Conservation (phyloP, 2,113 vertebrate genomes). For the Pygoscelis adeliae region DNA sequence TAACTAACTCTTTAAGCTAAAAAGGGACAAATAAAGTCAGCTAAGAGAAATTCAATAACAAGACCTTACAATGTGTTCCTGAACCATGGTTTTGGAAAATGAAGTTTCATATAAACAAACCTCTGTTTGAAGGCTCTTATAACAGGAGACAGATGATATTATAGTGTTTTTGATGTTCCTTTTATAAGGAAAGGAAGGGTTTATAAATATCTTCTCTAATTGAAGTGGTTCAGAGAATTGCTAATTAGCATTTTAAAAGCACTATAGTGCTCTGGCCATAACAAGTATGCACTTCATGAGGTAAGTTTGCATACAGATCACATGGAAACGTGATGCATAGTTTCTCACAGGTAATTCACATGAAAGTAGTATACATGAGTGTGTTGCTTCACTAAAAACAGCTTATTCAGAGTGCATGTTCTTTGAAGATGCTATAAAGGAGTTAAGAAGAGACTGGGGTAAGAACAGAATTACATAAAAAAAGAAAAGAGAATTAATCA, state of each 20-base stretch:
- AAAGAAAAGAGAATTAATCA: neutral
- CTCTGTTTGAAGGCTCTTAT: conserved; percentile 29
- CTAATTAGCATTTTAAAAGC: conserved; percentile 53
- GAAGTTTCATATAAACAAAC: conserved; percentile 47
- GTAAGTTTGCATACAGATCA: conserved; percentile 26
- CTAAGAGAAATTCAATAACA: neutral
- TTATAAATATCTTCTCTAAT: conserved; percentile 49
- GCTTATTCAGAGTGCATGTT: neutral
- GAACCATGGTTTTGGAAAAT: conserved; percentile 14
- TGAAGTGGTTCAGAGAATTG: conserved; percentile 53
- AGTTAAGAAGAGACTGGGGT: neutral
- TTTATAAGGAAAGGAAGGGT: conserved; percentile 23
- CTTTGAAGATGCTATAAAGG: conserved; percentile 25
- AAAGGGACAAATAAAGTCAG: neutral
- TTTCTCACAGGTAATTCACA: conserved; percentile 51
- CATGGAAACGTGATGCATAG: neutral
- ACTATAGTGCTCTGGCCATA: neutral
- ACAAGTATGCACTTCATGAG: neutral
- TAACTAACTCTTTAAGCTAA: neutral
- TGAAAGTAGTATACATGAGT: neutral
- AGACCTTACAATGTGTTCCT: neutral
- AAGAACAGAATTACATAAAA: neutral
- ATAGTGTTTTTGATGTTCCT: conserved; percentile 52
- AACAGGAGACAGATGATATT: conserved; percentile 36
- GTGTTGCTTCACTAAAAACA: neutral